Evolutionary conservation across 2,888 invertebrate species (phyloP).

Genomic region (Tachina lurida): DNA sequence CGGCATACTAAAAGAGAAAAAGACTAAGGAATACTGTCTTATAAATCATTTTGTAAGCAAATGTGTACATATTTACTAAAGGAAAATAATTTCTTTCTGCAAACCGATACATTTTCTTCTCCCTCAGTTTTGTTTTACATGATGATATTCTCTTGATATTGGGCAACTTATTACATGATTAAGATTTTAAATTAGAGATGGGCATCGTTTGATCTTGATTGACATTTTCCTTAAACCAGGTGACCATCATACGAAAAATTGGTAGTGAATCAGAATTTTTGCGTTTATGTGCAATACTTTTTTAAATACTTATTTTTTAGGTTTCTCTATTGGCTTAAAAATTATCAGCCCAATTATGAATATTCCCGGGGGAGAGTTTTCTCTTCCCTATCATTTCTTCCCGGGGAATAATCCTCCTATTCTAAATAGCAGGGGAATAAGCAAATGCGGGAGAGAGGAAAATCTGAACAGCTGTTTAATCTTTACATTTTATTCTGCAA

Average conservation of each 20-base stretch:
- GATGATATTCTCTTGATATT: slow-evolving; percentile 39
- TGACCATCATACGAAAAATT: not conserved
- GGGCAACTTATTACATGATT: slow-evolving; percentile 24
- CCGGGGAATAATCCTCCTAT: too few relatives aligned
- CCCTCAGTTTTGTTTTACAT: slow-evolving; percentile 37
- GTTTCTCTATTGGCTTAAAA: too few relatives aligned
- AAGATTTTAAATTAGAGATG: not conserved
- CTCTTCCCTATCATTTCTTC: too few relatives aligned
- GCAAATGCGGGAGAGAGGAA: too few relatives aligned
- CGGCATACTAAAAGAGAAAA: slow-evolving; percentile 64
- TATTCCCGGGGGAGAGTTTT: too few relatives aligned
- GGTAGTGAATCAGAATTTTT: too few relatives aligned
- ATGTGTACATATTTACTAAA: slow-evolving; percentile 52
- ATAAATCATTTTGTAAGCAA: slow-evolving; percentile 57
- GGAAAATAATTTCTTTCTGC: slow-evolving; percentile 55
- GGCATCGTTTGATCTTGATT: not conserved
- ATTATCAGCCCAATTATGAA: too few relatives aligned
- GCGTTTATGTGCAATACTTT: too few relatives aligned
- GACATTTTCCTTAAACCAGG: not conserved
- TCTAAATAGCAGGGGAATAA: too few relatives aligned
- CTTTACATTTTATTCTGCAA: too few relatives aligned
- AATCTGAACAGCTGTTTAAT: too few relatives aligned
- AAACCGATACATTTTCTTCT: slow-evolving; percentile 46
- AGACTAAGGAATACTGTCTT: slow-evolving; percentile 54
- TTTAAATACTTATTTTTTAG: too few relatives aligned